phyloP scores from a whole-genome alignment of 2,797 vertebrate genomes.

The Pangasius mekongensis region DNA sequence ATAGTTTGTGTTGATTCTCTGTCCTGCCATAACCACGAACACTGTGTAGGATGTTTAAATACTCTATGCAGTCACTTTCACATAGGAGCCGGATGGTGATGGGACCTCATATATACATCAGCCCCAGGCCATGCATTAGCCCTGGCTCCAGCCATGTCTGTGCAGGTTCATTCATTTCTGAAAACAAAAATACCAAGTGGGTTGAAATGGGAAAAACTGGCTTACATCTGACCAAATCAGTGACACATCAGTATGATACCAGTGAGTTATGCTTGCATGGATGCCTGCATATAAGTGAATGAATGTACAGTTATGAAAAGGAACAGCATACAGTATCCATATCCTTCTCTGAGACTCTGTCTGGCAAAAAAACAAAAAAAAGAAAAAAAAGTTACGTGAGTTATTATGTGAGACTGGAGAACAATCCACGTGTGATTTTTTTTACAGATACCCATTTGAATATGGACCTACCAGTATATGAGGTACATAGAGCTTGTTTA shows the following conservation, averaged over 20 bases:
- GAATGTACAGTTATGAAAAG: background rate
- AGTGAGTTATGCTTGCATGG: background rate
- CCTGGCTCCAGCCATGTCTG: too few species aligned
- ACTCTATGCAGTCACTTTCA: background rate
- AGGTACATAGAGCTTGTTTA: conserved; percentile 30
- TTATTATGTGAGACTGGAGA: background rate
- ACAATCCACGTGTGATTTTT: background rate
- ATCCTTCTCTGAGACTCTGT: background rate
- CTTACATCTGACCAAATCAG: background rate
- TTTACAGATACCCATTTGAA: conserved; percentile 22
- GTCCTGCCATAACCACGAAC: background rate
- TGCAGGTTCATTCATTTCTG: background rate
- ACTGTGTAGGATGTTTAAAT: background rate
- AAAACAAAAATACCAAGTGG: background rate
- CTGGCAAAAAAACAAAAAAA: background rate
- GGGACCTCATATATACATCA: background rate
- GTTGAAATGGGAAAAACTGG: background rate
- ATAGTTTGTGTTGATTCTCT: background rate
- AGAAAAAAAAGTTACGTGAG: background rate
- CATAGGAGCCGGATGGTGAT: background rate
- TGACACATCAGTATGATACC: background rate
- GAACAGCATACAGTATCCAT: background rate
- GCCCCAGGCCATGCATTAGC: background rate
- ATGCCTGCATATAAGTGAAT: background rate
- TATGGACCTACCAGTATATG: background rate